phyloP scores from a whole-genome alignment of 1,140 invertebrate species.

The Diuraphis noxia region DNA sequence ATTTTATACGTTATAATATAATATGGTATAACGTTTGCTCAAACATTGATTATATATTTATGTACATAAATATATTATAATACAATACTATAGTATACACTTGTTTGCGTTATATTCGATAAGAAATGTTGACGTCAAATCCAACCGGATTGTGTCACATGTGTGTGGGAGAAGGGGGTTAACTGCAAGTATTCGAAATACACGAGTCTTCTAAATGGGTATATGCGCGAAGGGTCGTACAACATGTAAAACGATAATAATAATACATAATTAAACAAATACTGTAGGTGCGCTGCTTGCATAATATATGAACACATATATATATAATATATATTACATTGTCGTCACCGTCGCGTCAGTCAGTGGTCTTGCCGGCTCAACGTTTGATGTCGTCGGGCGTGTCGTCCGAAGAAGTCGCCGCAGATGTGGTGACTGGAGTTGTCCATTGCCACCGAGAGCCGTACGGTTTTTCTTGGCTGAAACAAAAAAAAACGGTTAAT shows the following conservation, averaged over 20 bases:
- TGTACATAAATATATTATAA: neutral
- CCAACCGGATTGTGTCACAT: neutral
- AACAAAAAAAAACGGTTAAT: neutral
- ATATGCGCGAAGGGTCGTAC: neutral
- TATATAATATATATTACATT: neutral
- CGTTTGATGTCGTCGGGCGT: neutral
- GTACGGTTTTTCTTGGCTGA: slow-evolving; percentile 31
- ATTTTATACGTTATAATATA: neutral
- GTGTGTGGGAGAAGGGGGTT: neutral
- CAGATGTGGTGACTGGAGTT: slow-evolving; percentile 54
- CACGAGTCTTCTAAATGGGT: neutral
- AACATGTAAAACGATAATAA: neutral
- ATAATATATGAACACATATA: neutral
- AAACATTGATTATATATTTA: neutral
- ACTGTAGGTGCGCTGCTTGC: neutral
- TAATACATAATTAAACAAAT: neutral
- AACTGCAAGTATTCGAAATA: too few species aligned
- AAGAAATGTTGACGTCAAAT: neutral
- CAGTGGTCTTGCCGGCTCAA: neutral
- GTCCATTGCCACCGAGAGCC: slow-evolving; percentile 56
- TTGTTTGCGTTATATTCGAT: neutral
- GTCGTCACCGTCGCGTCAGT: neutral
- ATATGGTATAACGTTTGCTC: neutral
- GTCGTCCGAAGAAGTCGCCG: neutral
- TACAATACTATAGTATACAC: neutral